Base-by-base conservation (phyloP, 2,113 vertebrate genomes). In the Laterallus jamaicensis region DNA sequence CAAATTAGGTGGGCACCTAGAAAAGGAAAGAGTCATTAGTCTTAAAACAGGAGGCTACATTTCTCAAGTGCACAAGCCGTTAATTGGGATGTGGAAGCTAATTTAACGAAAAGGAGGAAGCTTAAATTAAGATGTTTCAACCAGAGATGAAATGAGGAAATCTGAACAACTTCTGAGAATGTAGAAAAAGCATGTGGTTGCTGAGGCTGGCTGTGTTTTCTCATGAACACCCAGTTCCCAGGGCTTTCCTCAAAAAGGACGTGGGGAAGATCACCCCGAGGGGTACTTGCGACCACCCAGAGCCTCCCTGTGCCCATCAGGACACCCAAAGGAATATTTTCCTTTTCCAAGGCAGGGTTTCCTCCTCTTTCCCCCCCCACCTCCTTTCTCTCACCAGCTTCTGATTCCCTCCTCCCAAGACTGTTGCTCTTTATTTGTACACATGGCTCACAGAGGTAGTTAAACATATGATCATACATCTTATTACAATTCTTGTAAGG, bases 81-180 rank as follows among this genome's bases (percentile, higher is more conserved):
- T 98, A 97, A 96, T 97, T 97, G 97, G 96, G 95, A 91, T 55
- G 66, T 59, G 90, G 68, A 95, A 96, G 52, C 54, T 88, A 94
- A 91, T 91, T 85, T 58, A 92, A 71, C 14, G 17, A 74, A 75
- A 89, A 20, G 66, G 58, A 87, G 90, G 92, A 93, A 84, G 75
- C 71, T 96, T 94, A 93, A 97, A 96, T 93, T 88, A 95, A 97
- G 82, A 75, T 92, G 74, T 86, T 97, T 94, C 52, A 16, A 22
- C 82, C 54, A 73, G 85, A 90, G 94, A 93, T 90, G 81, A 93
- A 95, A 96, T 17, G 62, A 89, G 55, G 88, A 92, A 77, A 88
- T 47, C 15, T 55, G 71, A 78, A 39, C 37, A 78, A 39, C 37
- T 92, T 39, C 32, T 42, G 54, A 77, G 64, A 39, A 31, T 0